These are phyloP conservation scores for Epinephelus cyanopodus DNA, from an alignment of 2,113 vertebrate genomes.

Conservation along the genomic window DNA sequence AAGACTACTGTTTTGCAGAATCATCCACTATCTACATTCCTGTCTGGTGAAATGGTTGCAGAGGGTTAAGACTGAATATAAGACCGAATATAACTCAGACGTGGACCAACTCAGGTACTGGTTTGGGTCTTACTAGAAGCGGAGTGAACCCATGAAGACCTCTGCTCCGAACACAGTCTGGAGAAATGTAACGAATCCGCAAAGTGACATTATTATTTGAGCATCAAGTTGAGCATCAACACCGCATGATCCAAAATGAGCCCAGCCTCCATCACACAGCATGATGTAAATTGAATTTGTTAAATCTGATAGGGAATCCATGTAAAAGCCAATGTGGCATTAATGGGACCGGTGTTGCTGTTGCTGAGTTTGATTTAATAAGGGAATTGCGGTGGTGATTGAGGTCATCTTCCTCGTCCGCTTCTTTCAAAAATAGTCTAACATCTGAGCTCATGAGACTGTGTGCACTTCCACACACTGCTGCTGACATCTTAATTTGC, in stretches of 20 bases:
- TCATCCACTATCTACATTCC: no score
- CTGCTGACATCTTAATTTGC: constrained; percentile 68
- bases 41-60: neutral
- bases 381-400: constrained; percentile 53
- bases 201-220: neutral
- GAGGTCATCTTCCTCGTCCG: constrained; percentile 50
- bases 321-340: constrained; percentile 57
- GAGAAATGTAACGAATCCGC: neutral
- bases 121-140: no score
- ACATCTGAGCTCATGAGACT: constrained; percentile 35
- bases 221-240: neutral
- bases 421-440: constrained; percentile 30
- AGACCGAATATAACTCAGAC: neutral
- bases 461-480: constrained; percentile 20
- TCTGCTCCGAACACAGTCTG: neutral
- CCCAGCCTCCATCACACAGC: constrained; percentile 14
- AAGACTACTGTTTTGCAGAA: no score
- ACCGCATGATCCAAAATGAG: neutral
- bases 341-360: constrained; percentile 46
- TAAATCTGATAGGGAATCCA: constrained; percentile 57
- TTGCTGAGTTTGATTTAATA: constrained; percentile 49
- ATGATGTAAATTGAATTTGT: constrained; percentile 58
- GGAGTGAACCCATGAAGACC: neutral
- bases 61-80: neutral
- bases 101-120: no score